These are phyloP conservation scores for Sclerodermus sp. DNA, from an alignment of 2,888 invertebrate genomes.

Conservation along the genomic window DNA sequence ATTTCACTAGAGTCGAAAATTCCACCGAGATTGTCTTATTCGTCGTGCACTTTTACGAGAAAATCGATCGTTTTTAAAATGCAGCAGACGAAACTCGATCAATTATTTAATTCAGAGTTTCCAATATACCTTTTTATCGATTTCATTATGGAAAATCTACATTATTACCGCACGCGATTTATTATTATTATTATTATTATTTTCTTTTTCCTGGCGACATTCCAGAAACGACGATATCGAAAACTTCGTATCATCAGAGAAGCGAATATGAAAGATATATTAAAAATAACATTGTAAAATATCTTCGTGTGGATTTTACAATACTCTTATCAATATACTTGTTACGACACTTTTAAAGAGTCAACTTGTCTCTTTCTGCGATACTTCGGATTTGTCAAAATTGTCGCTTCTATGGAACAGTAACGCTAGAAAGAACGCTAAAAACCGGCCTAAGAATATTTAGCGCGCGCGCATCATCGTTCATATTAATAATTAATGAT, in stretches of 20 bases:
- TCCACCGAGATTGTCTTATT: too few relatives aligned
- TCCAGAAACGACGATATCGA: conserved; percentile 12
- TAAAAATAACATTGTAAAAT: too few relatives aligned
- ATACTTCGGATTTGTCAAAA: too few relatives aligned
- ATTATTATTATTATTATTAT: conserved; percentile 12
- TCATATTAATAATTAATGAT: conserved; percentile 39
- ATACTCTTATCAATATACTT: neutral
- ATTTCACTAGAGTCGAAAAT: too few relatives aligned
- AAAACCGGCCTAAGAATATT: conserved; percentile 44
- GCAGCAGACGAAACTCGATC: conserved; percentile 23
- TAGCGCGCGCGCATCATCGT: conserved; percentile 34
- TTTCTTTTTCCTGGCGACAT: conserved; percentile 16
- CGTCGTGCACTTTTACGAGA: neutral
- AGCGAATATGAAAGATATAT: too few relatives aligned
- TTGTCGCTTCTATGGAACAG: too few relatives aligned
- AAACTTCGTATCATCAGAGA: too few relatives aligned
- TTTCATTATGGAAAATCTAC: conserved; percentile 45
- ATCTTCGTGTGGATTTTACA: neutral
- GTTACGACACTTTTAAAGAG: too few relatives aligned
- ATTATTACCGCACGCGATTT: conserved; percentile 36
- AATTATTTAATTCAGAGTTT: conserved; percentile 27
- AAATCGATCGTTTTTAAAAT: conserved; percentile 5
- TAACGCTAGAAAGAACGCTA: conserved; percentile 35
- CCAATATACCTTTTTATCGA: conserved; percentile 7
- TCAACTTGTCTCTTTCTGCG: too few relatives aligned